Percentiles rank a stretch among this genome's conserved stretches.
Conservation (phyloP, 2,113 vertebrate species). For the Pimephales promelas region DNA sequence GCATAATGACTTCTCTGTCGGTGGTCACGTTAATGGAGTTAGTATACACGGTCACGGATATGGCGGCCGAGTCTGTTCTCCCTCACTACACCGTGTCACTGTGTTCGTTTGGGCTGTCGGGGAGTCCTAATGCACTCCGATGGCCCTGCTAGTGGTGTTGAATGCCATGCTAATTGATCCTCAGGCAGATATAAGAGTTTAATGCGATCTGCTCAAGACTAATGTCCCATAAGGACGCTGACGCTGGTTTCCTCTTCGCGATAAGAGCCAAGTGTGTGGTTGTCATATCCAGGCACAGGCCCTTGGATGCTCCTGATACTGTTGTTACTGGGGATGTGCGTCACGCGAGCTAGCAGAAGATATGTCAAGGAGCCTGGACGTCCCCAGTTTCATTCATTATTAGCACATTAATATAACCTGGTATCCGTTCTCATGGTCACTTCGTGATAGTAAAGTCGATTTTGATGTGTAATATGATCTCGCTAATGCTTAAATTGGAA, state of each 20-base stretch:
- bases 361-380: not conserved
- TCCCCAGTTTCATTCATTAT: not conserved
- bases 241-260: slow-evolving; percentile 18
- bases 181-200: slow-evolving; percentile 33
- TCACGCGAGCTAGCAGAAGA: not conserved
- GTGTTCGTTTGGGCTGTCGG: slow-evolving; percentile 19
- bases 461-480: not conserved
- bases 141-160: slow-evolving; percentile 16
- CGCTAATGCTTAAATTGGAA: slow-evolving; percentile 2
- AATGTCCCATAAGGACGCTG: slow-evolving; percentile 33
- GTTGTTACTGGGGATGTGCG: not conserved
- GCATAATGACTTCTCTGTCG: slow-evolving; percentile 26
- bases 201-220: slow-evolving; percentile 29
- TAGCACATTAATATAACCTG: slow-evolving; percentile 9
- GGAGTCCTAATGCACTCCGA: slow-evolving; percentile 14
- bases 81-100: slow-evolving; percentile 33
- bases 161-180: slow-evolving; percentile 45
- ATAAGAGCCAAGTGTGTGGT: slow-evolving; percentile 25
- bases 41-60: not conserved
- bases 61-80: slow-evolving; percentile 9
- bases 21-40: slow-evolving; percentile 16
- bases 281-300: slow-evolving; percentile 24
- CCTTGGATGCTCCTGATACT: slow-evolving; percentile 1
- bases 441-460: slow-evolving; percentile 4
- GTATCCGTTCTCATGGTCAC: not conserved